Evolutionary conservation across 2,113 vertebrate species (phyloP).

Genomic region (Gasterosteus aculeatus): DNA sequence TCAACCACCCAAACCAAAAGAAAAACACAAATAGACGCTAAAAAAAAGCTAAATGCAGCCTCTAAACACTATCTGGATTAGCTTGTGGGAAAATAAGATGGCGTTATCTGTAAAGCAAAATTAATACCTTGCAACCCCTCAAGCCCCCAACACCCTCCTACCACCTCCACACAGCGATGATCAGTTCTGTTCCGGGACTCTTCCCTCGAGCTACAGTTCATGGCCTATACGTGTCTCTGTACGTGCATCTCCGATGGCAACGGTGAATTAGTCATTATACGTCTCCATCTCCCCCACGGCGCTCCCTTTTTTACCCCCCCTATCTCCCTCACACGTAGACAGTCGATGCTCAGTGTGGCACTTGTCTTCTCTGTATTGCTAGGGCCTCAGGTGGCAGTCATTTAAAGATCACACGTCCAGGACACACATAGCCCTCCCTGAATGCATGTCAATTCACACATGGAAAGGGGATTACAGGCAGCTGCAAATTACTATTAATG

Average conservation of each 20-base stretch:
- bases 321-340: constrained; percentile 47
- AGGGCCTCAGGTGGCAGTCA: constrained; percentile 83
- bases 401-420: constrained; percentile 84
- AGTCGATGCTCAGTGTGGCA: constrained; percentile 57
- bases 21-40: constrained; percentile 43
- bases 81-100: constrained; percentile 50
- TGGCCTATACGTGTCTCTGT: constrained; percentile 52
- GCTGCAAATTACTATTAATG: constrained; percentile 81
- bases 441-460: constrained; percentile 82
- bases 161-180: constrained; percentile 69
- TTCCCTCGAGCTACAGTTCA: constrained; percentile 67
- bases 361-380: constrained; percentile 60
- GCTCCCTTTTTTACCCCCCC: constrained; percentile 34
- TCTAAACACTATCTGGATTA: constrained; percentile 63
- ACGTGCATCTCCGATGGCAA: constrained; percentile 60
- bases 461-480: constrained; percentile 79
- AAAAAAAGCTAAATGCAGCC: constrained; percentile 49
- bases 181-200: constrained; percentile 60
- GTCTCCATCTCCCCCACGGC: constrained; percentile 61
- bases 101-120: constrained; percentile 67
- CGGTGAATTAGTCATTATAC: constrained; percentile 73
- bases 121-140: constrained; percentile 58
- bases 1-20: constrained; percentile 14
- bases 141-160: constrained; percentile 31
- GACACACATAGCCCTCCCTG: constrained; percentile 71